Conservation (phyloP, 2,797 vertebrate genomes). For the Mastacembelus armatus region DNA sequence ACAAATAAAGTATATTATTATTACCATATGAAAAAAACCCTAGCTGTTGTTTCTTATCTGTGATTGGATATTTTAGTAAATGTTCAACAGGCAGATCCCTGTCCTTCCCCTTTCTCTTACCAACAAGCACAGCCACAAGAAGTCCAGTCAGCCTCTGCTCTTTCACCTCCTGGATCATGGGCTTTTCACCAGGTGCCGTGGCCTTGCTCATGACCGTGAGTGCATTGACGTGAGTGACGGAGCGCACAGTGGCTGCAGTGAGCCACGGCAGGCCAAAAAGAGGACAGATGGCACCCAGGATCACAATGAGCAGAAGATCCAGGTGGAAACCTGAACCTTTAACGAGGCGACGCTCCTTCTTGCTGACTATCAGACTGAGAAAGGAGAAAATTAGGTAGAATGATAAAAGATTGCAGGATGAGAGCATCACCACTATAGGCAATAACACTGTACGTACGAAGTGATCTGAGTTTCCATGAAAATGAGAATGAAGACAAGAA, state of each 20-base stretch:
- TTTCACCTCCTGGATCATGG: conserved; percentile 90
- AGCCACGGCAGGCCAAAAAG: conserved; percentile 97
- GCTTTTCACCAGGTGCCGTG: conserved; percentile 94
- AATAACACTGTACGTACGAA: conserved; percentile 85
- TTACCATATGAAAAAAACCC: no score
- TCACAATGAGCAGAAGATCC: conserved; percentile 95
- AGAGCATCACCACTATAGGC: background rate
- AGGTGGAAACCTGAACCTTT: conserved; percentile 98
- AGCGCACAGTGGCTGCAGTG: conserved; percentile 95
- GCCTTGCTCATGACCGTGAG: conserved; percentile 98
- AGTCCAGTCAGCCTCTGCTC: conserved; percentile 94
- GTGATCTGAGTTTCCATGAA: conserved; percentile 99
- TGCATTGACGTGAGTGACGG: conserved; percentile 96
- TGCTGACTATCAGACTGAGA: conserved; percentile 93
- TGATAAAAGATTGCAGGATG: background rate
- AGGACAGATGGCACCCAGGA: conserved; percentile 92
- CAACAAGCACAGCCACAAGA: conserved; percentile 91
- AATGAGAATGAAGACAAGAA: conserved; percentile 97
- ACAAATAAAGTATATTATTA: no score
- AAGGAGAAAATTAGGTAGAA: rapidly evolving
- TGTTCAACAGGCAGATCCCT: no score
- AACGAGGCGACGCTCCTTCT: conserved; percentile 92
- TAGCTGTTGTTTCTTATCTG: no score
- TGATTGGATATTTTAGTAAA: no score
- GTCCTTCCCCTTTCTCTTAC: conserved; percentile 78